These are phyloP conservation scores for Capitella teleta DNA, from an alignment of 1,140 invertebrate genomes.

Conservation along the genomic window DNA sequence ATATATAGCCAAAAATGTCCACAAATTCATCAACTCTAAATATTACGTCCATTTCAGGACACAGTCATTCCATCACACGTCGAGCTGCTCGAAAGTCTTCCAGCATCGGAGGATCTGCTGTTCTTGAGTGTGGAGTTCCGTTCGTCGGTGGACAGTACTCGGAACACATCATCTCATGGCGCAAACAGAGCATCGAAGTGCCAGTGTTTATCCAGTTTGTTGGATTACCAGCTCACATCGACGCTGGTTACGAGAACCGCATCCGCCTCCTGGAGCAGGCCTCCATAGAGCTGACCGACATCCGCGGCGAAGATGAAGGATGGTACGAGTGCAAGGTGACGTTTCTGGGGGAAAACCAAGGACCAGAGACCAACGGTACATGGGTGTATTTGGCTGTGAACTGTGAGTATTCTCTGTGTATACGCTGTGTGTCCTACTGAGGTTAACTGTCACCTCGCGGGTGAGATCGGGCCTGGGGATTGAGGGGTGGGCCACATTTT, in stretches of 20 bases:
- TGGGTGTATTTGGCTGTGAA: slow-evolving; percentile 94
- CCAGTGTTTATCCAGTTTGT: slow-evolving; percentile 53
- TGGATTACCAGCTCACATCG: slow-evolving; percentile 86
- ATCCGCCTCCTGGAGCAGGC: slow-evolving; percentile 72
- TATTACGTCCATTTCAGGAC: too few relatives aligned
- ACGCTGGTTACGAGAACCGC: slow-evolving; percentile 79
- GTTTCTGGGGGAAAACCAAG: slow-evolving; percentile 84
- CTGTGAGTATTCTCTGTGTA: slow-evolving; percentile 57
- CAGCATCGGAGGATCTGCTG: slow-evolving; percentile 5
- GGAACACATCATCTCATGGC: slow-evolving; percentile 14
- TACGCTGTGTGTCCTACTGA: too few relatives aligned
- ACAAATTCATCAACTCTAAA: too few relatives aligned
- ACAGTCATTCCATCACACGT: too few relatives aligned
- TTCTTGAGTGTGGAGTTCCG: slow-evolving; percentile 13
- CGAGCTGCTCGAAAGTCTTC: slow-evolving; percentile 5
- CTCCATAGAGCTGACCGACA: slow-evolving; percentile 84
- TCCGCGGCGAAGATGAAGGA: slow-evolving; percentile 81
- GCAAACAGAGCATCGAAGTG: slow-evolving; percentile 13
- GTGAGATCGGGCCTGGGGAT: too few relatives aligned
- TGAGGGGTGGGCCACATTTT: too few relatives aligned
- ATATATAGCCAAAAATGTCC: too few relatives aligned
- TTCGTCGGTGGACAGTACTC: slow-evolving; percentile 5
- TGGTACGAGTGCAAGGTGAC: slow-evolving; percentile 96
- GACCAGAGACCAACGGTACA: slow-evolving; percentile 80
- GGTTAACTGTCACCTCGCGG: too few relatives aligned